Percentiles rank a stretch among this genome's conserved stretches.
phyloP scores from a whole-genome alignment of 2,113 vertebrate genomes.

The Polyodon spathula region DNA sequence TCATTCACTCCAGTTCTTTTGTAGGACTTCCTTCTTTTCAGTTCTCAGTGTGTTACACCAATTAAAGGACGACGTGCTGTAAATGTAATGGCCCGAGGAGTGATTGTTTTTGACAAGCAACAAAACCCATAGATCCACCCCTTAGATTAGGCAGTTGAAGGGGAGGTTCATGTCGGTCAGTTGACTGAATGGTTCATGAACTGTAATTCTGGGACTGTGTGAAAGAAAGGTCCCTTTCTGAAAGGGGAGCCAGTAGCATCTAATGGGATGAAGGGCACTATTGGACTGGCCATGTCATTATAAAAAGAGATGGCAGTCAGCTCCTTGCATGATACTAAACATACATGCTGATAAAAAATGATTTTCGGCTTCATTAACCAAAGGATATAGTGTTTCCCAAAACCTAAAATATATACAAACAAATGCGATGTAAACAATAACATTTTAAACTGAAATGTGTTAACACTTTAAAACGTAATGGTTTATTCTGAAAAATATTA shows the following conservation, averaged over 20 bases:
- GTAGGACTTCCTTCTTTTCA: conserved; percentile 77
- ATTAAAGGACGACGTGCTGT: conserved; percentile 96
- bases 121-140: conserved; percentile 98
- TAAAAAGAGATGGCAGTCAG: conserved; percentile 37
- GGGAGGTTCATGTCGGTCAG: conserved; percentile 83
- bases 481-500: no score
- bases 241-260: conserved; percentile 46
- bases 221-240: conserved; percentile 60
- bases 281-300: conserved; percentile 42
- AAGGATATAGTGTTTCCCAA: no score
- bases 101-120: conserved; percentile 99
- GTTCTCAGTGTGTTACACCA: conserved; percentile 86
- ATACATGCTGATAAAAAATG: conserved; percentile 1
- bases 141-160: conserved; percentile 95
- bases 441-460: no score
- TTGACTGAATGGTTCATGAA: conserved; percentile 82
- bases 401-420: no score
- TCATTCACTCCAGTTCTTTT: conserved; percentile 74
- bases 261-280: conserved; percentile 28
- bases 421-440: no score
- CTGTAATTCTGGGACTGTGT: conserved; percentile 74
- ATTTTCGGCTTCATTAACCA: no score
- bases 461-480: no score
- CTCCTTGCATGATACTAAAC: conserved; percentile 41
- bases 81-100: conserved; percentile 95